These are phyloP conservation scores for Zaprionus tsacasi DNA, from an alignment of 1,140 invertebrate genomes.

Conservation along the genomic window DNA sequence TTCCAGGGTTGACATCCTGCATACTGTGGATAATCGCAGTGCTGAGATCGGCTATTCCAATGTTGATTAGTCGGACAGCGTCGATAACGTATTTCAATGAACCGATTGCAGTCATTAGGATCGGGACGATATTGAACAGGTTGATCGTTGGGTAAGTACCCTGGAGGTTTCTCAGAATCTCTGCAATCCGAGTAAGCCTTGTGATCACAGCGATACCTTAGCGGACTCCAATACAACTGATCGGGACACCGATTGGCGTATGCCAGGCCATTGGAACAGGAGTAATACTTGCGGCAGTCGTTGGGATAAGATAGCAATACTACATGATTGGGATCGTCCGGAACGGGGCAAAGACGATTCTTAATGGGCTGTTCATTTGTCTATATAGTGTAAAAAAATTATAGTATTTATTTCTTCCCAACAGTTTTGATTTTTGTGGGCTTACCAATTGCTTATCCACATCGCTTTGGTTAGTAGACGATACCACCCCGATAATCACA, in stretches of 20 bases:
- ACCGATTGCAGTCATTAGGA: conserved; percentile 53
- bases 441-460: conserved; percentile 12
- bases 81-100: conserved; percentile 26
- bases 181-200: conserved; percentile 47
- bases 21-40: conserved; percentile 37
- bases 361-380: background rate
- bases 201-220: conserved; percentile 56
- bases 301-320: conserved; percentile 44
- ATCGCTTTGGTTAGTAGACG: background rate
- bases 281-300: conserved; percentile 63
- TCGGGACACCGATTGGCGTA: conserved; percentile 47
- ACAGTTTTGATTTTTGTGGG: too few species aligned
- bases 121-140: conserved; percentile 32
- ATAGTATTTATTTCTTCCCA: too few species aligned
- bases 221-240: conserved; percentile 59
- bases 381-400: too few species aligned
- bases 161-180: background rate
- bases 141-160: background rate
- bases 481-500: background rate
- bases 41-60: conserved; percentile 30
- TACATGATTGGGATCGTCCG: conserved; percentile 55
- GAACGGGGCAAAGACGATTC: conserved; percentile 36
- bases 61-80: conserved; percentile 37
- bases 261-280: conserved; percentile 40
- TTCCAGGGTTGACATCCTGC: background rate